A percentile compares a stretch with the other conserved stretches of the same genome.
Conservation (phyloP, 2,888 invertebrate genomes). For the Cephus nigrinus region DNA sequence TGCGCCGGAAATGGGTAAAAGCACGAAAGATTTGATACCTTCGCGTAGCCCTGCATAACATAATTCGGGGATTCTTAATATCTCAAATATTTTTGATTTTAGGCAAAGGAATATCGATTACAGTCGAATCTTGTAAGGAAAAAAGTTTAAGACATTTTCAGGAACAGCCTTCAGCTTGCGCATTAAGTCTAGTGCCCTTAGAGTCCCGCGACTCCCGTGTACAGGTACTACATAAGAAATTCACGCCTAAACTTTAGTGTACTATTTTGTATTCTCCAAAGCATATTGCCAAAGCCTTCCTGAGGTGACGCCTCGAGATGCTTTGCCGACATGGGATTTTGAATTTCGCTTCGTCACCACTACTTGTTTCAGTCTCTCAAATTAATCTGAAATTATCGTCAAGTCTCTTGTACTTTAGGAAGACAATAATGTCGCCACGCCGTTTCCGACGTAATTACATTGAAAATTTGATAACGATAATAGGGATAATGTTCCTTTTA, state of each 20-base stretch:
- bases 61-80: background rate
- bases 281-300: conserved; percentile 2
- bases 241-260: conserved; percentile 6
- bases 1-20: too few relatives aligned
- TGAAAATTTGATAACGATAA: conserved; percentile 3
- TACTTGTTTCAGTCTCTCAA: background rate
- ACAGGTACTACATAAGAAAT: background rate
- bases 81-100: background rate
- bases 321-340: background rate
- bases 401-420: background rate
- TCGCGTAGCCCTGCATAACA: too few relatives aligned
- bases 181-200: background rate
- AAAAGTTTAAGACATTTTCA: background rate
- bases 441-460: background rate
- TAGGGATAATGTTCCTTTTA: background rate
- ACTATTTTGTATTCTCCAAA: conserved; percentile 20
- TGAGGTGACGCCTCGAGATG: background rate
- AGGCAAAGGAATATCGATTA: background rate
- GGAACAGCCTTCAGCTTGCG: background rate
- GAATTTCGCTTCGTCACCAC: background rate
- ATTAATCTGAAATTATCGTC: background rate
- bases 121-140: too few relatives aligned
- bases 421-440: background rate
- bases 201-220: background rate
- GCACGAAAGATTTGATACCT: too few relatives aligned